Evolutionary conservation across 2,888 invertebrate species (phyloP), one percentile per base, ranked within the genome.

Genomic region (Calameuta filiformis): DNA sequence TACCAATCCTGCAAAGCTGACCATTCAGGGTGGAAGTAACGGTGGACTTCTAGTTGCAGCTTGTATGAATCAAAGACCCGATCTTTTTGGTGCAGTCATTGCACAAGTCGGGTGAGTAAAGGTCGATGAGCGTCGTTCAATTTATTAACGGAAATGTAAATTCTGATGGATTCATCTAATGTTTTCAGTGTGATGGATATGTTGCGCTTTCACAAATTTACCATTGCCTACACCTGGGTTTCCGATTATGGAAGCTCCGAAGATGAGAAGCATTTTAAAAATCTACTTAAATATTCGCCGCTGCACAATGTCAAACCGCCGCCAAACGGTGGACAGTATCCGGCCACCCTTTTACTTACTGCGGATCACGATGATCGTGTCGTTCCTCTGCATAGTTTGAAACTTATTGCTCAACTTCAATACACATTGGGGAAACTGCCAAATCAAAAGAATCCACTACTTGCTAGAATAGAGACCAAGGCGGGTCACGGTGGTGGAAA

Each of bases 311-410:
- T 99, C 12, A 87, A 81, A 75, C 92, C 93, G 80, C 92, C 94
- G 23, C 97, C 97, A 0, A 92, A 94, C 87, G 92, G 93, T 89
- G 90, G 91, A 12, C 95, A 98, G 92, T 99, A 98, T 94, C 99
- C 99, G 11, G 95, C 98, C 31, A 96, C 96, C 33, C 93, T 99
- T 82, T 94, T 99, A 80, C 93, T 98, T 85, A 99, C 99, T n/a
- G 99, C 98, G 33, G 99, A 99, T 93, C 99, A 99, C 92, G 99
- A 99, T 93, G 99, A 99, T 93, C 95, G 99, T 85, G 99, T 99
- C 82, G 99, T 99, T 83, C 99, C 99, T 75, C 94, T 98, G 83
- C 99, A 99, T 93, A 98, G 98, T 80, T 94, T 99, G 74, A 99
- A 99, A 93, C 97, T 96, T 92, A 96, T 97, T 80, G 98, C 99